Evolutionary conservation across 2,888 invertebrate genomes (phyloP).

Genomic region (Trimorus sp.): DNA sequence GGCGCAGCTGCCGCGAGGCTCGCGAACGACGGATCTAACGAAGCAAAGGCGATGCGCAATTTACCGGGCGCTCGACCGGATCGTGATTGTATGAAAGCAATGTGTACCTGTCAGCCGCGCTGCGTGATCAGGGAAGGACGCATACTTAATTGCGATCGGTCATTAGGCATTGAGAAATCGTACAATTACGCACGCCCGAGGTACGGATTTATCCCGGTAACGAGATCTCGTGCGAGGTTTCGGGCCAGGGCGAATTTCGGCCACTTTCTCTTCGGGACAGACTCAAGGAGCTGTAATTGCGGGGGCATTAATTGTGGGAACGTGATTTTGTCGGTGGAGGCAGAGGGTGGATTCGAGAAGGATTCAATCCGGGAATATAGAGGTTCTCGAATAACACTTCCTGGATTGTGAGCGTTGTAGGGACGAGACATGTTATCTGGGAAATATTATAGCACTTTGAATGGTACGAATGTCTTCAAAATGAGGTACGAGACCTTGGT

Average conservation of each 20-base stretch:
- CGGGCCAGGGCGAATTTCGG: background rate
- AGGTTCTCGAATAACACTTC: too few species aligned
- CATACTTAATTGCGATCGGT: slow-evolving; percentile 54
- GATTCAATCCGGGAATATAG: too few species aligned
- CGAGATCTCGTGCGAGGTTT: slow-evolving; percentile 8
- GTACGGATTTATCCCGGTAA: slow-evolving; percentile 47
- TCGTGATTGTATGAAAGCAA: slow-evolving; percentile 59
- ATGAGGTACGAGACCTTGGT: too few species aligned
- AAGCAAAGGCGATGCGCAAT: slow-evolving; percentile 54
- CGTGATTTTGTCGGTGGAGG: too few species aligned
- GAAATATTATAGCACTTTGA: too few species aligned
- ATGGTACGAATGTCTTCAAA: too few species aligned
- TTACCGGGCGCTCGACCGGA: slow-evolving; percentile 47
- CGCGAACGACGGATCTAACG: slow-evolving; percentile 25
- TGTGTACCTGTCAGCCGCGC: slow-evolving; percentile 52
- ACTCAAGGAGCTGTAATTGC: too few species aligned
- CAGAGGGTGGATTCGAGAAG: too few species aligned
- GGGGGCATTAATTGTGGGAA: too few species aligned
- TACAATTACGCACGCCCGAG: slow-evolving; percentile 30
- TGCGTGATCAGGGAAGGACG: slow-evolving; percentile 54
- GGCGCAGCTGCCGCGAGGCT: slow-evolving; percentile 30
- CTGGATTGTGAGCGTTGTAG: too few species aligned
- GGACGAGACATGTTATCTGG: too few species aligned
- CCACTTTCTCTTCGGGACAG: too few species aligned
- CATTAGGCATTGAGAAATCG: slow-evolving; percentile 47